A percentile compares a stretch with the other conserved stretches of the same genome.
Conservation (phyloP, 2,113 vertebrate species). For the Petromus typicus region DNA sequence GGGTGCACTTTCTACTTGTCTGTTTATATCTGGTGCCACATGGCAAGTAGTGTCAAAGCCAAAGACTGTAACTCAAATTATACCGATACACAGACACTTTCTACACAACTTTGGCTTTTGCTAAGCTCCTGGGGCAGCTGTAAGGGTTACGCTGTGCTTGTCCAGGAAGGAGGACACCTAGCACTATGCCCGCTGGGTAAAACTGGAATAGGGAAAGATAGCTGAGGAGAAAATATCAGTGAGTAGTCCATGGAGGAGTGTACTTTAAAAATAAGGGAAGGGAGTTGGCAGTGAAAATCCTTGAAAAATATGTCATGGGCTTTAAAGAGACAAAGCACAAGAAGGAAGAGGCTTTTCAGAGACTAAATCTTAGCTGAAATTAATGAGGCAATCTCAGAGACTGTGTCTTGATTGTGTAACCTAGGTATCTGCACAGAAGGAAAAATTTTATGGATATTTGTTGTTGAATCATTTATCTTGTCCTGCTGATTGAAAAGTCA, state of each 20-base stretch:
- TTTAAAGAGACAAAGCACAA: conserved; percentile 55
- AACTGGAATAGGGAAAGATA: conserved; percentile 26
- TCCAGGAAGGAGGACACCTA: neutral
- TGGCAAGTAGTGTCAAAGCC: neutral
- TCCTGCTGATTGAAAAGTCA: conserved; percentile 69
- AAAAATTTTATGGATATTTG: conserved; percentile 38
- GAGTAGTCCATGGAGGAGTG: conserved; percentile 8
- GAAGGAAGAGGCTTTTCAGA: conserved; percentile 37
- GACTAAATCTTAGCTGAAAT: conserved; percentile 54
- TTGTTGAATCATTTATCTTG: conserved; percentile 71
- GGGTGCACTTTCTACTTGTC: conserved; percentile 4
- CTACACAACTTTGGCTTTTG: neutral
- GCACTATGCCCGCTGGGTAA: neutral
- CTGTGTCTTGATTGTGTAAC: conserved; percentile 47
- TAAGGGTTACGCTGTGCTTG: neutral
- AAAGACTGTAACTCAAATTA: conserved; percentile 34
- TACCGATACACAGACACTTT: neutral
- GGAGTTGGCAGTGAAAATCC: conserved; percentile 58
- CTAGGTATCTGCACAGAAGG: conserved; percentile 10
- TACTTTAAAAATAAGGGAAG: conserved; percentile 33
- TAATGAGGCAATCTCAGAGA: conserved; percentile 49
- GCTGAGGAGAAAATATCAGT: conserved; percentile 49
- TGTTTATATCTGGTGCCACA: conserved; percentile 17
- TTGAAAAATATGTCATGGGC: conserved; percentile 70
- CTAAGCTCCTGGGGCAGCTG: neutral